Evolutionary conservation across 2,113 vertebrate species (phyloP).

Genomic region (Limanda limanda): DNA sequence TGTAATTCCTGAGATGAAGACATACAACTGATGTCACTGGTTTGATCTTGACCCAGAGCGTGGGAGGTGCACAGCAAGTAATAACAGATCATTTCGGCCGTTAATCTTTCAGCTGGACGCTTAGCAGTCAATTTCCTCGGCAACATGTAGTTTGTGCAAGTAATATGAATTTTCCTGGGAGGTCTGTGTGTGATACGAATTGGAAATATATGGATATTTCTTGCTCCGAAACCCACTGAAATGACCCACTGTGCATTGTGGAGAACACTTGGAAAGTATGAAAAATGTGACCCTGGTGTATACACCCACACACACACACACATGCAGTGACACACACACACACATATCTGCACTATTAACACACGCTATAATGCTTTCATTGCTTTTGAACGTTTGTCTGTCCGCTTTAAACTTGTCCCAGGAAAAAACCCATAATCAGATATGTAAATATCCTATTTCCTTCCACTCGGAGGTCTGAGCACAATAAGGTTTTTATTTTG

Average conservation of each 20-base stretch:
- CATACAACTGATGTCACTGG: neutral
- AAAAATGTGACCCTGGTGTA: conserved; percentile 16
- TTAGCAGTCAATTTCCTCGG: neutral
- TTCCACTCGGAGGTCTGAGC: neutral
- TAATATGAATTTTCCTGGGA: conserved; percentile 7
- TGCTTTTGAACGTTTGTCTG: neutral
- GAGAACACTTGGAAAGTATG: conserved; percentile 2
- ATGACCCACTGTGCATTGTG: conserved; percentile 21
- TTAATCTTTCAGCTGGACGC: conserved; percentile 16
- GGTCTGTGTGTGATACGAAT: conserved; percentile 18
- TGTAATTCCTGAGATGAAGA: neutral
- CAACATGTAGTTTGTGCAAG: neutral
- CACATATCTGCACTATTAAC: conserved; percentile 7
- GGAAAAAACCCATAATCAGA: neutral
- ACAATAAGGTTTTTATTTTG: neutral
- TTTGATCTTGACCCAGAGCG: neutral
- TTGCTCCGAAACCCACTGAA: conserved; percentile 5
- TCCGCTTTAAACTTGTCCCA: neutral
- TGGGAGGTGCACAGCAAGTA: neutral
- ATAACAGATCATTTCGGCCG: neutral
- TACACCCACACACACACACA: conserved; percentile 21
- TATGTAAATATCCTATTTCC: neutral
- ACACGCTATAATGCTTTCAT: conserved; percentile 18
- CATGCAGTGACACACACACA: neutral
- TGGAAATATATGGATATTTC: conserved; percentile 16